phyloP scores from a whole-genome alignment of 2,888 invertebrate genomes.

The Chrysotoxum bicinctum region DNA sequence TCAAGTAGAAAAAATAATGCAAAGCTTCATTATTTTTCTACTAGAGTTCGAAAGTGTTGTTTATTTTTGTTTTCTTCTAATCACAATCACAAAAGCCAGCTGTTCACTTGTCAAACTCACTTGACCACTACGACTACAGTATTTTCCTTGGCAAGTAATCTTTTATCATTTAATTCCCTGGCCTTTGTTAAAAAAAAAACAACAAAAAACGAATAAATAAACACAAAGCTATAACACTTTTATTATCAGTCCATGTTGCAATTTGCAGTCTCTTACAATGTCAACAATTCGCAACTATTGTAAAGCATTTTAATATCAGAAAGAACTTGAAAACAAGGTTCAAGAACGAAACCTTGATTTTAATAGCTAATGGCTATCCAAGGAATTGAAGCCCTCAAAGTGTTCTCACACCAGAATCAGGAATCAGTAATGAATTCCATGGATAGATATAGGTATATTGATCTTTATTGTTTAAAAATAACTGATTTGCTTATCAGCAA shows the following conservation, averaged over 20 bases:
- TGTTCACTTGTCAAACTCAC: slow-evolving; percentile 23
- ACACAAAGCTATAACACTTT: neutral
- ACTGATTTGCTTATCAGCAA: neutral
- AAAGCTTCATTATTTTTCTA: neutral
- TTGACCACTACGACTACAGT: neutral
- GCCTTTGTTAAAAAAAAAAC: neutral
- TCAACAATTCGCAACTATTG: neutral
- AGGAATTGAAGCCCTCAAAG: slow-evolving; percentile 79
- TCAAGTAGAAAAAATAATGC: neutral
- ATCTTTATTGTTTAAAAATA: neutral
- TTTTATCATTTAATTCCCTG: slow-evolving; percentile 11
- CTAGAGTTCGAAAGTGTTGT: neutral
- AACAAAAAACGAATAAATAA: neutral
- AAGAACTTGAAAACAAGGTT: neutral
- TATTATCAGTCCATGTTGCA: neutral
- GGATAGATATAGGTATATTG: slow-evolving; percentile 77
- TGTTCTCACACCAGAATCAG: slow-evolving; percentile 52
- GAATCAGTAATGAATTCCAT: slow-evolving; percentile 77
- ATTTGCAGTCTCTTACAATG: slow-evolving; percentile 19
- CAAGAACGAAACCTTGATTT: slow-evolving; percentile 11
- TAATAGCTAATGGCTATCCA: slow-evolving; percentile 75
- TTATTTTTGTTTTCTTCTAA: slow-evolving; percentile 2
- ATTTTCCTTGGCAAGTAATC: neutral
- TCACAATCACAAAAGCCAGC: slow-evolving; percentile 13
- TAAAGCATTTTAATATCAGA: neutral